Evolutionary conservation across 2,113 vertebrate genomes (phyloP).

Genomic region (Arizona elegans): DNA sequence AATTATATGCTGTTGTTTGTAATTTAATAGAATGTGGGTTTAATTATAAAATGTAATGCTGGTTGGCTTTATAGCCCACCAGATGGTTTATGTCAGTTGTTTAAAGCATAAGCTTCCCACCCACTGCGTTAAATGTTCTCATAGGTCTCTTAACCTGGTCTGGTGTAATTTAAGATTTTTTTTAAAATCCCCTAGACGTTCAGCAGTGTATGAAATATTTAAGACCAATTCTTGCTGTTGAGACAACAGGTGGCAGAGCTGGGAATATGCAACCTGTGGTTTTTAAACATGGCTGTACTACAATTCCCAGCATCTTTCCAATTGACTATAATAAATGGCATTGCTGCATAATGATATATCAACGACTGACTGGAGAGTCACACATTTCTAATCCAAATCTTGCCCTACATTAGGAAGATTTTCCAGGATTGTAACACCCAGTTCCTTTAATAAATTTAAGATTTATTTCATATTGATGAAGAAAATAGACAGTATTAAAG

Average conservation of each 20-base stretch:
- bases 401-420: not conserved
- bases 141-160: not conserved
- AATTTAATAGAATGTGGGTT: not conserved
- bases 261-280: not conserved
- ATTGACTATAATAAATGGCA: not conserved
- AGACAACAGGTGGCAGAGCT: not conserved
- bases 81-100: slow-evolving; percentile 1
- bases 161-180: not conserved
- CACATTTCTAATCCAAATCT: not conserved
- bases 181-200: not conserved
- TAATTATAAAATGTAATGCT: slow-evolving; percentile 13
- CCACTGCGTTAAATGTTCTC: not conserved
- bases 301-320: not conserved
- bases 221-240: not conserved
- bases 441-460: not conserved
- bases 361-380: not conserved
- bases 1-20: not conserved
- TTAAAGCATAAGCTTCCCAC: not conserved
- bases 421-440: not conserved
- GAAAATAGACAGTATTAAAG: not conserved
- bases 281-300: not conserved
- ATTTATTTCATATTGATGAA: not conserved
- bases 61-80: not conserved
- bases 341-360: not conserved
- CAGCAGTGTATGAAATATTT: not conserved